Evolutionary conservation across 1,140 invertebrate species (phyloP).

Genomic region (Heliconius eleuchia): DNA sequence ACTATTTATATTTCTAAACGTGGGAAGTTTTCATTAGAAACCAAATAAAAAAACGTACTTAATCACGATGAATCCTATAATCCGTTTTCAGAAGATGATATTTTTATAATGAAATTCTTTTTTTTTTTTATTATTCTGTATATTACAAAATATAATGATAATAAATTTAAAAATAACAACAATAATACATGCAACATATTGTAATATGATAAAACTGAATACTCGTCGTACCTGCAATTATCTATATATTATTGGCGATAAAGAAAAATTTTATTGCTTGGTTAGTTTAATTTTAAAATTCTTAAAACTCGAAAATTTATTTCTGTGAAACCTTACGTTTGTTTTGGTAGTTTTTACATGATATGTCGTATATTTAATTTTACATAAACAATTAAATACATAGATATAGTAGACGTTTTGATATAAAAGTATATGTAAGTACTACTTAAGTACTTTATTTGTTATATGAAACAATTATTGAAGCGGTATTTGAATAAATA

Average conservation of each 20-base stretch:
- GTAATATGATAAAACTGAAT: background rate
- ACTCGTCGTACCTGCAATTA: background rate
- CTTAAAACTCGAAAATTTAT: background rate
- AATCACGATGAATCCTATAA: no score
- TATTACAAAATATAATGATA: background rate
- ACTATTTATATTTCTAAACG: background rate
- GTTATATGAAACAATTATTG: background rate
- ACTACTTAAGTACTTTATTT: background rate
- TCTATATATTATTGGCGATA: background rate
- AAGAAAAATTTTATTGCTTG: background rate
- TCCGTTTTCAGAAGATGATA: no score
- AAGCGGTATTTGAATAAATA: no score
- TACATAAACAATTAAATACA: no score
- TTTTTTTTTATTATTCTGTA: no score
- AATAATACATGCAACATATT: background rate
- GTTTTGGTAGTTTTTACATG: background rate
- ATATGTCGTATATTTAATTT: background rate
- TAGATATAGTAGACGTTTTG: no score
- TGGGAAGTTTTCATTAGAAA: background rate
- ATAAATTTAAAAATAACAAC: background rate
- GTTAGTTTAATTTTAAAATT: background rate
- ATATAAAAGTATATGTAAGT: no score
- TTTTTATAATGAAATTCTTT: no score
- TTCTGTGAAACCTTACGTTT: background rate
- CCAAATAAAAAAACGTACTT: no score